A percentile compares a stretch with the other conserved stretches of the same genome.
phyloP scores from a whole-genome alignment of 2,113 vertebrate genomes.

The Bubo blakistoni region DNA sequence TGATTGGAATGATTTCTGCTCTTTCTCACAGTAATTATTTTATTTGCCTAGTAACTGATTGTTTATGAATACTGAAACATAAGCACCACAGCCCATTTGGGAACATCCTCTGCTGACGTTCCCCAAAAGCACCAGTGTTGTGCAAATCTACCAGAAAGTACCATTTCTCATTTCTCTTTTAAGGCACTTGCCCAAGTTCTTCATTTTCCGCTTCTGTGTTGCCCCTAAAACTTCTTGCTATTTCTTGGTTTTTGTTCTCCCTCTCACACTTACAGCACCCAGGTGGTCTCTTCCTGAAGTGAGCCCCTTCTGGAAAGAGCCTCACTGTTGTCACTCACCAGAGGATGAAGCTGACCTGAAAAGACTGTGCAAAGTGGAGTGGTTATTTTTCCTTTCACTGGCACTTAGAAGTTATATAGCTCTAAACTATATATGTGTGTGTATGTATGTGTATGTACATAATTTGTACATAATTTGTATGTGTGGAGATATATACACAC shows the following conservation, averaged over 20 bases:
- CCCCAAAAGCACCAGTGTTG: not conserved
- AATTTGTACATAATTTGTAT: not conserved
- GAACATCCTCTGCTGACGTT: not conserved
- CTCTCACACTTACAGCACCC: not conserved
- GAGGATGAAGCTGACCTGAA: not conserved
- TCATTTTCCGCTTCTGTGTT: not conserved
- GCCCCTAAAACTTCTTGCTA: not conserved
- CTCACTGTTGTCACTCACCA: not conserved
- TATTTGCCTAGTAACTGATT: not conserved
- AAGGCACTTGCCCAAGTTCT: not conserved
- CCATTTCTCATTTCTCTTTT: not conserved
- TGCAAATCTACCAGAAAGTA: not conserved
- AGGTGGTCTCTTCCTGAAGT: conserved; percentile 15
- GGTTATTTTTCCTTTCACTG: not conserved
- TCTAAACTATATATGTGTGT: not conserved
- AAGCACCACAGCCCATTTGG: not conserved
- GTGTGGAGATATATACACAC: too few relatives aligned
- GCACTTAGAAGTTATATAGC: not conserved
- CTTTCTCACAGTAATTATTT: not conserved
- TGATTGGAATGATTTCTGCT: not conserved
- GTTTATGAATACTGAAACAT: not conserved
- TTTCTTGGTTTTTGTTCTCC: not conserved
- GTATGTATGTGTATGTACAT: not conserved
- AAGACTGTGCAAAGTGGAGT: not conserved
- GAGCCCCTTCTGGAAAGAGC: conserved; percentile 14